Percentiles rank a stretch among this genome's conserved stretches.
These are phyloP conservation scores for Amphipyra tragopoginis DNA, from an alignment of 2,888 invertebrate genomes.

Conservation along the genomic window DNA sequence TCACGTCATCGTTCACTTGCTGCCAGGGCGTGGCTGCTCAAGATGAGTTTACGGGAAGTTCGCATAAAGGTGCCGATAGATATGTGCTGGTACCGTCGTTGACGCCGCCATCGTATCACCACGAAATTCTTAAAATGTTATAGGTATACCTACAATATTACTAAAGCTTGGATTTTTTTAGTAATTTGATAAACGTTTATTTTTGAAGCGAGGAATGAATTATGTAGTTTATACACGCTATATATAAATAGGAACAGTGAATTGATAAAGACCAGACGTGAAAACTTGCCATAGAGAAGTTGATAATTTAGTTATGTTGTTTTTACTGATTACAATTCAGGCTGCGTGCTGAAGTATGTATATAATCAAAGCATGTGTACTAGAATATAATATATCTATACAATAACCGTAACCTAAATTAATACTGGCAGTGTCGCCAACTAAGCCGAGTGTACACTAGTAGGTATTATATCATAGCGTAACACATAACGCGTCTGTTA, in stretches of 20 bases:
- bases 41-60: constrained; percentile 75
- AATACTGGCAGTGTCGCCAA: constrained; percentile 61
- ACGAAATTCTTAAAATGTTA: constrained; percentile 20
- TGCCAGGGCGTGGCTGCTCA: constrained; percentile 75
- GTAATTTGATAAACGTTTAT: constrained; percentile 1
- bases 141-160: not conserved
- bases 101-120: constrained; percentile 59
- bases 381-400: constrained; percentile 17
- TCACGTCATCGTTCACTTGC: constrained; percentile 85
- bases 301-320: constrained; percentile 4
- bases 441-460: constrained; percentile 64
- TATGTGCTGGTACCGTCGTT: constrained; percentile 61
- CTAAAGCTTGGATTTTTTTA: not conserved
- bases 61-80: constrained; percentile 70
- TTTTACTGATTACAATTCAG: constrained; percentile 6
- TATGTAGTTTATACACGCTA: not conserved
- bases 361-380: not conserved
- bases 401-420: constrained; percentile 58
- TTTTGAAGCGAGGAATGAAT: not conserved
- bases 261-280: constrained; percentile 1
- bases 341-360: not conserved
- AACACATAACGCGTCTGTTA: constrained; percentile 74
- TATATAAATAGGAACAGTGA: not conserved
- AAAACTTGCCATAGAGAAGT: not conserved
- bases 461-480: constrained; percentile 60